phyloP scores from a whole-genome alignment of 2,113 vertebrate genomes.

The Calonectris borealis region DNA sequence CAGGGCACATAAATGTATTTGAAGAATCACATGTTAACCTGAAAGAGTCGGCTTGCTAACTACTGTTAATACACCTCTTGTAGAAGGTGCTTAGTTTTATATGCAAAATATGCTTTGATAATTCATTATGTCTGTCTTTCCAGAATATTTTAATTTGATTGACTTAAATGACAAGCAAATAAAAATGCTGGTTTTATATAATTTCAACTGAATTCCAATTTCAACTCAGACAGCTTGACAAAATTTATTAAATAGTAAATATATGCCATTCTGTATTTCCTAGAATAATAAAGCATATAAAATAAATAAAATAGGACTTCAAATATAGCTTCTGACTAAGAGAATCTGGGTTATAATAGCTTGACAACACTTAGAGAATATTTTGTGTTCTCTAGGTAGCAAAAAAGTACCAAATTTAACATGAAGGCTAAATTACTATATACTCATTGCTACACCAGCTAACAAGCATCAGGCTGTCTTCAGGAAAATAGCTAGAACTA shows the following conservation, averaged over 20 bases:
- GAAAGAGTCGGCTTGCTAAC: background rate
- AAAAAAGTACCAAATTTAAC: background rate
- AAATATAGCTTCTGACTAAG: background rate
- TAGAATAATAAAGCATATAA: background rate
- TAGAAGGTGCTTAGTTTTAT: background rate
- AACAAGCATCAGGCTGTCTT: background rate
- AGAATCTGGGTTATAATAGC: background rate
- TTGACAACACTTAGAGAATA: background rate
- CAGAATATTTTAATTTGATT: background rate
- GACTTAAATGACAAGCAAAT: background rate
- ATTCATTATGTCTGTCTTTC: background rate
- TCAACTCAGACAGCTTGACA: background rate
- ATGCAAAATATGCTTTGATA: background rate
- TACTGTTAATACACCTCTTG: background rate
- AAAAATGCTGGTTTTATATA: rapidly evolving
- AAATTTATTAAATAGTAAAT: background rate
- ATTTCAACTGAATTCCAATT: background rate
- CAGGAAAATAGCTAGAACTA: background rate
- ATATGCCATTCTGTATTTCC: background rate
- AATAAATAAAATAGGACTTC: background rate
- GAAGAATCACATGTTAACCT: background rate
- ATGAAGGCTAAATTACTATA: background rate
- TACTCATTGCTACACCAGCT: background rate
- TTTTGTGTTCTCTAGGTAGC: background rate
- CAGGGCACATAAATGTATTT: background rate